These are phyloP conservation scores for Actenoides lindsayi DNA, from an alignment of 2,113 vertebrate genomes.

Conservation along the genomic window DNA sequence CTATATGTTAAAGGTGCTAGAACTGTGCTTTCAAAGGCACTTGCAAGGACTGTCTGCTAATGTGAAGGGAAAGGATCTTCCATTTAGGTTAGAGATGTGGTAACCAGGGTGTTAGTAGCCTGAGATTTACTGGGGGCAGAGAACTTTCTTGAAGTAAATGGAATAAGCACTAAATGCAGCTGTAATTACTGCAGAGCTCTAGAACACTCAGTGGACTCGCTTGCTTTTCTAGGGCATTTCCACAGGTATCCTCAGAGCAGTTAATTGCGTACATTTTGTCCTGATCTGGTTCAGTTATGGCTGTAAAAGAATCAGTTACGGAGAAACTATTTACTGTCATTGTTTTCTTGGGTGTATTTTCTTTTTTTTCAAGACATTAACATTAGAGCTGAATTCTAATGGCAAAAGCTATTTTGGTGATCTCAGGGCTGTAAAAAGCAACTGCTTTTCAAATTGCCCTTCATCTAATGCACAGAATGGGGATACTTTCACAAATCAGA, in stretches of 20 bases:
- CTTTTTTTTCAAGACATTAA: not conserved
- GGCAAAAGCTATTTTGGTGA: not conserved
- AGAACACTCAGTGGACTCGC: not conserved
- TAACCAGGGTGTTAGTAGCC: not conserved
- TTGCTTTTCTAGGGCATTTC: slow-evolving; percentile 14
- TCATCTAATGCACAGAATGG: slow-evolving; percentile 5
- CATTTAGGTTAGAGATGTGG: rapidly evolving
- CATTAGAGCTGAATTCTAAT: slow-evolving; percentile 17
- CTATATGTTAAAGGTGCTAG: rapidly evolving
- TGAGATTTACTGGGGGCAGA: not conserved
- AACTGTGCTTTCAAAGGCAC: not conserved
- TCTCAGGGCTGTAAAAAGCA: slow-evolving; percentile 11
- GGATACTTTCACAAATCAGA: not conserved
- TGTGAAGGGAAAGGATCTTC: not conserved
- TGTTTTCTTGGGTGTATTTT: not conserved
- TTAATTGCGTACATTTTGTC: slow-evolving; percentile 9
- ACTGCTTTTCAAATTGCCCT: not conserved
- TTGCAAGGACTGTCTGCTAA: not conserved
- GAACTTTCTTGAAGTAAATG: slow-evolving; percentile 14
- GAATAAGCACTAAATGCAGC: not conserved
- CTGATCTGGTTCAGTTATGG: not conserved
- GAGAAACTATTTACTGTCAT: not conserved
- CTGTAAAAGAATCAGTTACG: not conserved
- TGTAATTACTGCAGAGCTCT: not conserved
- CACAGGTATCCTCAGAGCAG: slow-evolving; percentile 19